Evolutionary conservation across 2,113 vertebrate genomes (phyloP), one percentile per base, ranked within the genome.

Genomic region (Pipa parva): DNA sequence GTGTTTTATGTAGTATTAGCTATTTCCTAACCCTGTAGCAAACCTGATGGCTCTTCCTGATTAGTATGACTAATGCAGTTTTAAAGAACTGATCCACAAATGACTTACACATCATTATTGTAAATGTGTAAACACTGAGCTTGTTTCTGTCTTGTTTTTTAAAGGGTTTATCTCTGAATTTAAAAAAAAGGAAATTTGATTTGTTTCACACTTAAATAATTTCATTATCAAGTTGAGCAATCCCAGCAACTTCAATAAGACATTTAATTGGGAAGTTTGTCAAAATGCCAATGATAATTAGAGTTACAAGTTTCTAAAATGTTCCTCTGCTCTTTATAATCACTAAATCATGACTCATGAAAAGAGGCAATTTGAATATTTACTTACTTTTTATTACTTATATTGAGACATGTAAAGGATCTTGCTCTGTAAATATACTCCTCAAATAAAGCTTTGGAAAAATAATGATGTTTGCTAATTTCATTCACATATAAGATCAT

Each of bases 211-310:
- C 37, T 57, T 57, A 64, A 22, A 65, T 45, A 48, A 65, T 56
- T 42, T 56, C 36, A 65, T 56, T 65, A 55, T 56, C 63, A 56
- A 55, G 49, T 31, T 57, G 63, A 57, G 36, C 58, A 66, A 48
- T 66, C 39, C 52, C 28, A 58, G 20, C 28, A 58, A 57, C 54
- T 59, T 49, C 54, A 36, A 67, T 10, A 2, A 50, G 13, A 58
- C 21, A 46, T 49, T 67, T 67, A 67, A 59, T 67, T 67, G 54
- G 54, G 22, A 60, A 45, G 42, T 67, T 67, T 67, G 63, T 67
- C 63, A 58, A 49, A 67, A 67, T 50, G 54, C 54, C 54, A 67
- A 25, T 15, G n/a, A 17, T 58, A 67, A 67, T 67, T 67, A 67
- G 37, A 57, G 21, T 49, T 57, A 57, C 39, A 66, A 25, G 48